phyloP scores from a whole-genome alignment of 2,797 vertebrate genomes.

The Acestrorhynchus altus region DNA sequence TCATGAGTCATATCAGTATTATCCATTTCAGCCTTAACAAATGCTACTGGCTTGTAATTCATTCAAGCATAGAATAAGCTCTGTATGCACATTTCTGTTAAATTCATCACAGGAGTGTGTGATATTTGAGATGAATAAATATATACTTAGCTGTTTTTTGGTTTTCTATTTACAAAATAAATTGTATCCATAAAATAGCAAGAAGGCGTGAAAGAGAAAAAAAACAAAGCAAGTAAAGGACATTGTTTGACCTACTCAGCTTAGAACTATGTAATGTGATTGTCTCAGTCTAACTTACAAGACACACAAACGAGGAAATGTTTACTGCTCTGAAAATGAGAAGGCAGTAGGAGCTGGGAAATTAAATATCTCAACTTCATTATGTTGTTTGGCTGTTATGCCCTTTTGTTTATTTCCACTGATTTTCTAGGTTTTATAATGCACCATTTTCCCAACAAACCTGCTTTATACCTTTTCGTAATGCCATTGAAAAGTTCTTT shows the following conservation, averaged over 20 bases:
- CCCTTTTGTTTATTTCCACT: slow-evolving; percentile 28
- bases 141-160: background rate
- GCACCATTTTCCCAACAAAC: slow-evolving; percentile 20
- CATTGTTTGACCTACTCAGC: background rate
- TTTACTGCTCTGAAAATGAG: slow-evolving; percentile 10
- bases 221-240: background rate
- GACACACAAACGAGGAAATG: background rate
- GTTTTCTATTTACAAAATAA: background rate
- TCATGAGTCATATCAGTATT: slow-evolving; percentile 13
- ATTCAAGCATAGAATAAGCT: background rate
- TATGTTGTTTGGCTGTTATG: slow-evolving; percentile 20
- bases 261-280: slow-evolving; percentile 10
- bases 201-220: background rate
- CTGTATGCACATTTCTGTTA: background rate
- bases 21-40: background rate
- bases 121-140: background rate
- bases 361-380: slow-evolving; percentile 5
- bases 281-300: slow-evolving; percentile 8
- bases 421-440: slow-evolving; percentile 4
- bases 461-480: slow-evolving; percentile 9
- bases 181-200: background rate
- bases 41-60: background rate
- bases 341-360: background rate
- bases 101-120: background rate
- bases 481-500: background rate